These are phyloP conservation scores for Sarcophaga rosellei DNA, from an alignment of 2,888 invertebrate genomes.

Conservation along the genomic window DNA sequence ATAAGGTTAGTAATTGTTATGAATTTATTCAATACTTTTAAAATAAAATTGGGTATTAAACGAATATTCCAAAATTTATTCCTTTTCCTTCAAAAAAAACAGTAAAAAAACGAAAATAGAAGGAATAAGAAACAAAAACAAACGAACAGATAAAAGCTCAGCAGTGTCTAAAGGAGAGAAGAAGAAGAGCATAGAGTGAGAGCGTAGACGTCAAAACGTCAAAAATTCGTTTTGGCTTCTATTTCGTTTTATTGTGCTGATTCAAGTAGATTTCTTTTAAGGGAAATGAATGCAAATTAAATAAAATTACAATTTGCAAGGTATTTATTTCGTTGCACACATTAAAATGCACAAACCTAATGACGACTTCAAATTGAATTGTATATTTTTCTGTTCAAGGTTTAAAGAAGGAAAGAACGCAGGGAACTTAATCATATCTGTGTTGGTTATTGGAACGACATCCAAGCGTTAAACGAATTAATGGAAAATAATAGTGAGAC, in stretches of 20 bases:
- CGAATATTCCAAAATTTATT: background rate
- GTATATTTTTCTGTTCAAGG: conserved; percentile 1
- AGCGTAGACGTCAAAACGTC: background rate
- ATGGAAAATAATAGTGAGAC: conserved; percentile 48
- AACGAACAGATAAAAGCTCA: background rate
- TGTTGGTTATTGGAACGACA: background rate
- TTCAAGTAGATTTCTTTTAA: background rate
- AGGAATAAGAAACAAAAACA: background rate
- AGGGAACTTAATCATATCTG: background rate
- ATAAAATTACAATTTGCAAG: background rate
- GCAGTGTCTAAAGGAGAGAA: background rate
- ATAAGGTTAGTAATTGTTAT: background rate
- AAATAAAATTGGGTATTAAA: background rate
- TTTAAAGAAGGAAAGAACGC: background rate
- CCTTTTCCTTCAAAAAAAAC: background rate
- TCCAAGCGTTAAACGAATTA: background rate
- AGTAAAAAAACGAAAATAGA: background rate
- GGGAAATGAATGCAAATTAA: background rate
- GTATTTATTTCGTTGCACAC: background rate
- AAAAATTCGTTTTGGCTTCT: background rate
- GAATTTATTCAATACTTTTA: background rate
- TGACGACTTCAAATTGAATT: background rate
- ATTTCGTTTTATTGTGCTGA: background rate
- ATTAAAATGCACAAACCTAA: background rate
- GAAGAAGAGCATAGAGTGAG: background rate